Percentiles rank a stretch among this genome's conserved stretches.
Evolutionary conservation across 2,113 vertebrate species (phyloP).

Genomic region (Acinonyx jubatus): DNA sequence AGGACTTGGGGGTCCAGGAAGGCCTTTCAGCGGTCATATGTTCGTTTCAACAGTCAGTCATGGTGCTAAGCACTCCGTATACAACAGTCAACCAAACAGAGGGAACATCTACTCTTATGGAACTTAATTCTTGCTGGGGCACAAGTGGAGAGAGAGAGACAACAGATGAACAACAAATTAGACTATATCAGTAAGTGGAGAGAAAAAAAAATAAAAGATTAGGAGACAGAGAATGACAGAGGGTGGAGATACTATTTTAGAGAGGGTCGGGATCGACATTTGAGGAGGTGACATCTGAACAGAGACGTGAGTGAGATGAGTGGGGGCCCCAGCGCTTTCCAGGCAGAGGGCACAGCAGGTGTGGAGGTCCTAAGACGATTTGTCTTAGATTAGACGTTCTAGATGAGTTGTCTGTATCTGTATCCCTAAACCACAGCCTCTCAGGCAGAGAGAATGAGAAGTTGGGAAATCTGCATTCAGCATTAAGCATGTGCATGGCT

Average conservation of each 20-base stretch:
- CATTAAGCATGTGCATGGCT: neutral
- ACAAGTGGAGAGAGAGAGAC: neutral
- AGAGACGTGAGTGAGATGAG: neutral
- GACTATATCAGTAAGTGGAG: neutral
- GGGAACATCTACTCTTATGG: neutral
- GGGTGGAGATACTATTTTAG: neutral
- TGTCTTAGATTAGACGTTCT: neutral
- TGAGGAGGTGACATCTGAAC: neutral
- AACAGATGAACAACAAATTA: neutral
- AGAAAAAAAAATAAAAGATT: neutral
- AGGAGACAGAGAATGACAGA: neutral
- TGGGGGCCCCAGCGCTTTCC: neutral
- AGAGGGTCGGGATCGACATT: neutral
- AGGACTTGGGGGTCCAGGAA: neutral
- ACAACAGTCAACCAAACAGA: neutral
- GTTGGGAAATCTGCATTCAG: neutral
- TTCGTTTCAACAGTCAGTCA: neutral
- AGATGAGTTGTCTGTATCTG: neutral
- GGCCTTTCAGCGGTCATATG: neutral
- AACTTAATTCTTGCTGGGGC: neutral
- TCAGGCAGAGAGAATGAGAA: neutral
- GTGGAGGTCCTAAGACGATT: neutral
- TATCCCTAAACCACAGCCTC: neutral
- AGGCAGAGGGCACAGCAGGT: neutral
- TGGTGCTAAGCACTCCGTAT: neutral